Percentiles rank a stretch among this genome's conserved stretches.
Evolutionary conservation across 2,113 vertebrate genomes (phyloP).

Genomic region (Actenoides hombroni): DNA sequence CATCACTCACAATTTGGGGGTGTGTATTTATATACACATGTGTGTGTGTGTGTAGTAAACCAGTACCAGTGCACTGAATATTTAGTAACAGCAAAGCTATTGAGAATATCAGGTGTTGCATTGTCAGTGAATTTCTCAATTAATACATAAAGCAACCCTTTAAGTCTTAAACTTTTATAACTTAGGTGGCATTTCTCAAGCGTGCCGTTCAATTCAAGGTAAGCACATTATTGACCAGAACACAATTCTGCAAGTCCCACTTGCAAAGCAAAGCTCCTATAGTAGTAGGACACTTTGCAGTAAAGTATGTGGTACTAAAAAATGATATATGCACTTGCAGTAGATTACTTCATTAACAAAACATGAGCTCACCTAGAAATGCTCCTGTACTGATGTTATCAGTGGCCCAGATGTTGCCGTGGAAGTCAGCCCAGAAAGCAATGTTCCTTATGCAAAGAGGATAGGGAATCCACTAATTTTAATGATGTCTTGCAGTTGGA

Average conservation of each 20-base stretch:
- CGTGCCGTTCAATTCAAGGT: background rate
- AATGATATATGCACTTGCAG: conserved; percentile 37
- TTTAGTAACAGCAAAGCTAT: background rate
- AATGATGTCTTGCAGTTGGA: conserved; percentile 27
- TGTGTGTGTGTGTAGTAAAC: background rate
- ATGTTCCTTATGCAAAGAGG: conserved; percentile 33
- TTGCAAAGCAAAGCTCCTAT: conserved; percentile 12
- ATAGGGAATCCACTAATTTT: conserved; percentile 45
- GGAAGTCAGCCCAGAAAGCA: conserved; percentile 61
- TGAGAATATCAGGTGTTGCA: background rate
- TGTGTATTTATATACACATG: background rate
- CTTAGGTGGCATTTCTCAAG: background rate
- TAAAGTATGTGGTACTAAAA: conserved; percentile 32
- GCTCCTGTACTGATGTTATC: conserved; percentile 64
- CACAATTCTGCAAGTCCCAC: background rate
- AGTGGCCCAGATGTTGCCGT: conserved; percentile 56
- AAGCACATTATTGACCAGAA: background rate
- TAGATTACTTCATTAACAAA: conserved; percentile 65
- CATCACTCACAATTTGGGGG: background rate
- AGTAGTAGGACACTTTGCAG: background rate
- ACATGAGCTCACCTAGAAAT: conserved; percentile 67
- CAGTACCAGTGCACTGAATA: background rate
- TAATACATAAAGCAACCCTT: background rate
- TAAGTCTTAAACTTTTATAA: background rate
- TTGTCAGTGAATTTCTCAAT: background rate